These are phyloP conservation scores for Agrilus biguttatus DNA, from an alignment of 2,888 invertebrate species.

Conservation along the genomic window DNA sequence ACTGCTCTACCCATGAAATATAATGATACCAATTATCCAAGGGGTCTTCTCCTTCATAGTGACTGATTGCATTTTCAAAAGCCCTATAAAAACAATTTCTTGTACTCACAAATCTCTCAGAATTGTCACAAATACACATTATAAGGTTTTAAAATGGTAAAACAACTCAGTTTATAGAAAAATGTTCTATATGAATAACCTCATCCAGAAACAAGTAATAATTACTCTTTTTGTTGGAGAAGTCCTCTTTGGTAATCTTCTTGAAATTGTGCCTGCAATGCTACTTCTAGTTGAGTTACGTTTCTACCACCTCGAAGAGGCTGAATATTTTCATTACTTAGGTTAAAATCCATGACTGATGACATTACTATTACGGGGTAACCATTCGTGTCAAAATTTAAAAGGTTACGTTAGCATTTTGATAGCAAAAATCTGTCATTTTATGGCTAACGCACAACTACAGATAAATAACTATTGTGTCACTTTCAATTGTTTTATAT, in stretches of 20 bases:
- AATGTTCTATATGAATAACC: background rate
- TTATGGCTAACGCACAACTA: no score
- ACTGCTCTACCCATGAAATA: slow-evolving; percentile 85
- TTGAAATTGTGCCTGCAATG: slow-evolving; percentile 62
- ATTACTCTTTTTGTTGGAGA: slow-evolving; percentile 55
- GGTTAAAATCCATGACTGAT: slow-evolving; percentile 51
- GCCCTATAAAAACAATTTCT: slow-evolving; percentile 37
- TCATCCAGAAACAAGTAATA: background rate
- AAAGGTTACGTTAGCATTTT: no score
- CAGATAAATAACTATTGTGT: no score
- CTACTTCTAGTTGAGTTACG: slow-evolving; percentile 61
- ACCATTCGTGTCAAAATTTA: no score
- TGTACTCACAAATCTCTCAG: slow-evolving; percentile 2
- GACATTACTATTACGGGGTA: no score
- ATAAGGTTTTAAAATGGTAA: background rate
- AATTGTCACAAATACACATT: background rate
- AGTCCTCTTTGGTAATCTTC: slow-evolving; percentile 52
- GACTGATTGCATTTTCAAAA: slow-evolving; percentile 65
- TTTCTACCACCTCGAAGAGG: slow-evolving; percentile 81
- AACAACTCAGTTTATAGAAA: no score
- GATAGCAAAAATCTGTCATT: no score
- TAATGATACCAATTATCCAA: slow-evolving; percentile 79
- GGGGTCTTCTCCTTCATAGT: slow-evolving; percentile 77
- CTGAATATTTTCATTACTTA: slow-evolving; percentile 88
- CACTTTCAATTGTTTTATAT: no score